A percentile compares a stretch with the other conserved stretches of the same genome.
These are phyloP conservation scores for Corvus moneduloides DNA, from an alignment of 2,113 vertebrate genomes.

Conservation along the genomic window DNA sequence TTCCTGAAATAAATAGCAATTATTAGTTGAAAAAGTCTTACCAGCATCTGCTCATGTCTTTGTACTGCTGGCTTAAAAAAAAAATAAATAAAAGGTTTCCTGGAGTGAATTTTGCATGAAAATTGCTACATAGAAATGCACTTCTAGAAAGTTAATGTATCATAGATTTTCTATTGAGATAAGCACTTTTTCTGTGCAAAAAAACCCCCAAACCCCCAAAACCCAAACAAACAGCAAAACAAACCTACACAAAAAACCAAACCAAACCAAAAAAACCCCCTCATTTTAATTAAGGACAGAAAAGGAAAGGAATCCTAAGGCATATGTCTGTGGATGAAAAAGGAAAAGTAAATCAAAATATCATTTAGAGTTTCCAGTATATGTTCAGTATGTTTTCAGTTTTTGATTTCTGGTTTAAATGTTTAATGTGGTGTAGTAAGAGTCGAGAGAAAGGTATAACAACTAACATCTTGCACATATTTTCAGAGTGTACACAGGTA, in stretches of 20 bases:
- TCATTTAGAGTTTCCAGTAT: neutral
- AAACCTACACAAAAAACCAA: neutral
- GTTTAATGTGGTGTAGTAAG: neutral
- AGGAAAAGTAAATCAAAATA: neutral
- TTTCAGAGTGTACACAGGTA: neutral
- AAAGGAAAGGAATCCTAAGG: neutral
- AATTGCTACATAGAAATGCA: neutral
- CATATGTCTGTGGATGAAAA: neutral
- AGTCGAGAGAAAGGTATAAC: accelerated
- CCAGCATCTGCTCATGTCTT: neutral
- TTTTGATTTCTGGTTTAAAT: neutral
- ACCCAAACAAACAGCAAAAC: neutral
- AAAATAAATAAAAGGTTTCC: neutral
- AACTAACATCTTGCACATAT: neutral
- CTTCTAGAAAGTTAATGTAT: neutral
- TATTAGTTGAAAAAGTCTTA: neutral
- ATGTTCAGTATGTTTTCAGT: neutral
- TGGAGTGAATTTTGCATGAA: neutral
- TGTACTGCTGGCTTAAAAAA: neutral
- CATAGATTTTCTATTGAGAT: neutral
- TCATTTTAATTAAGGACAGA: neutral
- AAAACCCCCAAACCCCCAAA: accelerated
- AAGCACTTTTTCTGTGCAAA: neutral
- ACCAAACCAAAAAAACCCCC: neutral
- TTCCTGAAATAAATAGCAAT: neutral